Base-by-base conservation (phyloP, 2,797 vertebrate genomes). In the Eremophila alpestris region DNA sequence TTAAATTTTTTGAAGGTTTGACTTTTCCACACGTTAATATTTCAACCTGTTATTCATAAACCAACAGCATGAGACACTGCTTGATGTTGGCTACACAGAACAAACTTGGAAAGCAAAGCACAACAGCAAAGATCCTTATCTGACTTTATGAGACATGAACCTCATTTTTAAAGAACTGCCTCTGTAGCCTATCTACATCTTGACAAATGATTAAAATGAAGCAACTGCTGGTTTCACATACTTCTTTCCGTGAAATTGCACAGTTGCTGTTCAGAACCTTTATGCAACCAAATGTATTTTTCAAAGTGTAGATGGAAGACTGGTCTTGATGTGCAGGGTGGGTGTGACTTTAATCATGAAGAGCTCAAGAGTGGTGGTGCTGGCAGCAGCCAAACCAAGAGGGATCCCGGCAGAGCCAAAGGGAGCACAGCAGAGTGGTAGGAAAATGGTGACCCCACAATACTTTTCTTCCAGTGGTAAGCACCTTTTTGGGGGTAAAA, bases 341-440 rank as follows among this genome's bases (percentile, higher is more conserved):
- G 9, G 54, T 84, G 63, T 82, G n/a, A 55, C 14, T 70, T 88
- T 11, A 54, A 13, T 40, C 48, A 21, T 5, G 14, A 30, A 41
- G 48, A 29, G 48, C 12, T 55, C 45, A 27, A 27, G 75, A 73
- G 43, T 7, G 4, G 24, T 49, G 56, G 41, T 43, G 67, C 38
- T 0, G 0, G 27, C 14, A 9, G 11, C 46, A 68, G n/a, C 62
- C 0, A 4, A 46, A 46, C 46, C 24, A 14, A 16, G 55, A n/a
- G 45, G 18, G n/a, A 59, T 27, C 62, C 23, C 0, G 1, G 40
- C 54, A 9, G 19, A 46, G n/a, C 40, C 1, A 0, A 14, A 17
- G 29, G 48, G 20, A 0, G 1, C 34, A 5, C 30, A 15, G 14
- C 1, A 5, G 16, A 30, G 29, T 3, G 40, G 14, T 8, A 5